Evolutionary conservation across 2,888 invertebrate genomes (phyloP), one percentile per base, ranked within the genome.

Genomic region (Ochropacha duplaris): DNA sequence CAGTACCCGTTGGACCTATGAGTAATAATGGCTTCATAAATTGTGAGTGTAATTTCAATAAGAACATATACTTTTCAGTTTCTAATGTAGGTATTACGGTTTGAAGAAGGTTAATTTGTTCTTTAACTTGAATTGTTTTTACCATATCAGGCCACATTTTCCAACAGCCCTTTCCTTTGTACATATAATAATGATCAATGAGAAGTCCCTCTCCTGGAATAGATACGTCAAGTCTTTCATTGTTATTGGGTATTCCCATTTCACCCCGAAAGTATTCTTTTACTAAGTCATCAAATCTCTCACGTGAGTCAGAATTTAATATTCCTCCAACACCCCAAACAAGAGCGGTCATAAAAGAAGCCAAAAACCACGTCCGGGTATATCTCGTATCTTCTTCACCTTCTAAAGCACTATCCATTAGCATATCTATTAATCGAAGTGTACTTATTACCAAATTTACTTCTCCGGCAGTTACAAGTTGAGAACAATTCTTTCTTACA

Each of bases 281-380:
- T 5, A 95, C 88, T 74, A 94, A 94, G 12, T 92, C 93, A 78
- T 97, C 96, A 70, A 94, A 96, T 68, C 92, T 94, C 62, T 92
- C 93, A 16, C 97, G 94, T 0, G 98, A 97, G 51, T 95, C 94
- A 0, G 92, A 87, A 79, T 98, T 96, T 34, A 98, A 86, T 57
- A 96, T 95, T 1, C 97, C 98, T 1, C 95, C 98, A 22, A 98
- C 87, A 0, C 98, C 97, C 98, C 98, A 98, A 3, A 96, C 94
- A 52, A 97, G 86, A 0, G 96, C 94, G 76, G 95, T 95, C 74
- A 98, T 90, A 66, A 97, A 94, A 0, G 96, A 93, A 1, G 96
- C 97, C 84, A 97, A 95, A 62, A 96, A 93, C 96, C 97, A 97
- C 55, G 94, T 90, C 52, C 93, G 87, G 3, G 96, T 83, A 81